These are phyloP conservation scores for Drosophila histrio DNA, from an alignment of 2,888 invertebrate genomes.

Conservation along the genomic window DNA sequence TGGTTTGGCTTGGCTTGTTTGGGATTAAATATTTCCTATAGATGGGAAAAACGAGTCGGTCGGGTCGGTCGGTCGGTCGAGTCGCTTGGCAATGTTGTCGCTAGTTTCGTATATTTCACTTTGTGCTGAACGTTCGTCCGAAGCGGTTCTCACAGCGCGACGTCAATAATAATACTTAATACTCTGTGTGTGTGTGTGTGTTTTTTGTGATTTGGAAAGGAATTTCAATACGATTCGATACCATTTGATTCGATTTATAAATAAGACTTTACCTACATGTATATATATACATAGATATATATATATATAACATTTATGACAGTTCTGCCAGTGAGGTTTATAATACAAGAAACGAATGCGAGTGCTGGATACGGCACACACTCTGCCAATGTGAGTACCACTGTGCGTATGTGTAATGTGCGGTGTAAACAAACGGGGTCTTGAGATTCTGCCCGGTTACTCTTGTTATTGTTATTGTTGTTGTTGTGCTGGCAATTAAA, in stretches of 20 bases:
- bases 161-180: background rate
- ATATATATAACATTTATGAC: constrained; percentile 19
- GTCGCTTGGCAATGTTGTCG: constrained; percentile 65
- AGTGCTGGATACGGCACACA: constrained; percentile 28
- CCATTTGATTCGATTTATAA: constrained; percentile 17
- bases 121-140: constrained; percentile 74
- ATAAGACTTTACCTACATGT: background rate
- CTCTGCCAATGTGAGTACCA: constrained; percentile 55
- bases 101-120: constrained; percentile 75
- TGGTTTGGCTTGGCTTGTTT: constrained; percentile 73
- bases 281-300: constrained; percentile 12
- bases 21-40: constrained; percentile 81
- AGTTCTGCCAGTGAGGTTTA: constrained; percentile 10
- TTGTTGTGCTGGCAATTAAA: constrained; percentile 51
- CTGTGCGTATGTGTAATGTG: constrained; percentile 61
- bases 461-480: constrained; percentile 17
- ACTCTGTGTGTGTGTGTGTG: background rate
- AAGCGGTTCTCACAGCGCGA: constrained; percentile 63
- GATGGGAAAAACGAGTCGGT: constrained; percentile 81
- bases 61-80: constrained; percentile 76
- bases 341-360: constrained; percentile 21
- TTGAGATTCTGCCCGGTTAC: constrained; percentile 60
- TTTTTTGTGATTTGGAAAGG: background rate
- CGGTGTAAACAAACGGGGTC: constrained; percentile 76
- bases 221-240: constrained; percentile 10